Evolutionary conservation across 2,113 vertebrate species (phyloP), one percentile per base, ranked within the genome.

Genomic region (Antennarius striatus): DNA sequence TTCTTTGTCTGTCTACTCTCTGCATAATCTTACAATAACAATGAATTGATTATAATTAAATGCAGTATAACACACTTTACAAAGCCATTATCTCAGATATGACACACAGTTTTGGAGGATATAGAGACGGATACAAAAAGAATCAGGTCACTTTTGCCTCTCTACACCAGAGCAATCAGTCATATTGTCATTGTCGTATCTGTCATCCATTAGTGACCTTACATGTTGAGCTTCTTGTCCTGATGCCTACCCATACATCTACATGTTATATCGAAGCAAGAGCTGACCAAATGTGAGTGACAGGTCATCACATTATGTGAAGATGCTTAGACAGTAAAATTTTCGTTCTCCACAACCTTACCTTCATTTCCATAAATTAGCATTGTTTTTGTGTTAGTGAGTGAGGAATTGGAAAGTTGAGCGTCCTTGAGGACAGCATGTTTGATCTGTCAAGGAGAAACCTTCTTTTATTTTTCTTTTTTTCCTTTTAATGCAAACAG

Each of bases 281-380:
- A 54, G 59, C 54, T 61, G 58, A 63, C 46, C 60, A 16, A 49
- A 50, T 56, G 70, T 68, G 39, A 22, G 58, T 72, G 61, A 59
- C 63, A 73, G 66, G n/a, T 59, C 68, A 69, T 68, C 50, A 58
- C 57, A 63, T 79, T 66, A 79, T 72, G 16, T 62, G 59, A 77
- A 79, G 64, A 77, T 75, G 65, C 58, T 53, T 62, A 50, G 40
- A 73, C 57, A 68, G 62, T 82, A 64, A 4, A 84, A 79, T 78
- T 63, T 83, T 73, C 53, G 61, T 75, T 53, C 56, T 30, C 5
- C 56, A 42, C 46, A 56, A 30, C 39, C 57, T 50, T 56, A 78
- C 50, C 42, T 66, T 42, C 62, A 82, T 86, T 88, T 88, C 78
- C 84, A 90, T 80, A 87, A 63, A 86, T 75, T 79, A 81, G 68